A percentile compares a stretch with the other conserved stretches of the same genome.
Evolutionary conservation across 2,113 vertebrate species (phyloP).

Genomic region (Candoia aspera): DNA sequence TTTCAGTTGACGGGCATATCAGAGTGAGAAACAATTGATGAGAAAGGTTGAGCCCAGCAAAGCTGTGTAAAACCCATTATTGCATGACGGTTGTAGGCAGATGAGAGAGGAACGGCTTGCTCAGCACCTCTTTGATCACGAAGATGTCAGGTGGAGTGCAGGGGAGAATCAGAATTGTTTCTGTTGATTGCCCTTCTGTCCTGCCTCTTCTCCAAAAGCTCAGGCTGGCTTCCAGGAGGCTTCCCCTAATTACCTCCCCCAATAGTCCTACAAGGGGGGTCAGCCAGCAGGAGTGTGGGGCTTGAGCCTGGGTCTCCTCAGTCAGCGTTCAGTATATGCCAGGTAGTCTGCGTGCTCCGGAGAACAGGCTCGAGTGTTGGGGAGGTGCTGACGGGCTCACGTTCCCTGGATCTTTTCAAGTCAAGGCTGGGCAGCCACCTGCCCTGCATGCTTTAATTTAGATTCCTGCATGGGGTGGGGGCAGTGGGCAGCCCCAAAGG

Average conservation of each 20-base stretch:
- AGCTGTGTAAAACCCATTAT: neutral
- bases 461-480: neutral
- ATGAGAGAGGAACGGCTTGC: neutral
- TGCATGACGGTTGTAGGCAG: neutral
- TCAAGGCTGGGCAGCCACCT: neutral
- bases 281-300: neutral
- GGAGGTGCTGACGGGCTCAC: neutral
- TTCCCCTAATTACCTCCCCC: neutral
- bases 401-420: neutral
- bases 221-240: neutral
- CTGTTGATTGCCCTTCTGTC: neutral
- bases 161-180: neutral
- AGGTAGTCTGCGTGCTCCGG: neutral
- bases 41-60: neutral
- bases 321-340: neutral
- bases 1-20: too few species aligned
- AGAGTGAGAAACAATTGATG: neutral
- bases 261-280: neutral
- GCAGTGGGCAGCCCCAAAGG: accelerated
- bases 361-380: too few species aligned
- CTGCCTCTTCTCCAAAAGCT: neutral
- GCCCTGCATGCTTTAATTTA: neutral
- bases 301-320: neutral
- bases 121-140: neutral
- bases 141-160: neutral